phyloP scores from a whole-genome alignment of 2,888 invertebrate species.

The Xestia sexstrigata region DNA sequence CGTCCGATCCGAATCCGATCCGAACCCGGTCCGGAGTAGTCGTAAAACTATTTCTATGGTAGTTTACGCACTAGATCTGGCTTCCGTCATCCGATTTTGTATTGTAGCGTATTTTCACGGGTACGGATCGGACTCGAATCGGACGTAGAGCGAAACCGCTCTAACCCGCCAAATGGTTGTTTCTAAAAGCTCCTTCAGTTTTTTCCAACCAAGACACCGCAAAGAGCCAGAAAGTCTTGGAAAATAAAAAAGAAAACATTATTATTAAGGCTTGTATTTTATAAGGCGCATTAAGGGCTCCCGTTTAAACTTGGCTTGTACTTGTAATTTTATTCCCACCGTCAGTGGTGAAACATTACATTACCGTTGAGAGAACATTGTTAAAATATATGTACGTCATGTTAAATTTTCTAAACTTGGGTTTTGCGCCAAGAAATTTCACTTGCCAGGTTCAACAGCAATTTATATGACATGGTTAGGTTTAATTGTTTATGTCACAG shows the following conservation, averaged over 20 bases:
- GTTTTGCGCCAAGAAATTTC: slow-evolving; percentile 40
- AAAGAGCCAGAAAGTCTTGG: slow-evolving; percentile 5
- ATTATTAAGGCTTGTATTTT: slow-evolving; percentile 28
- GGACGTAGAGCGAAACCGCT: no score
- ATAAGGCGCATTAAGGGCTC: slow-evolving; percentile 21
- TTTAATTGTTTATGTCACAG: slow-evolving; percentile 15
- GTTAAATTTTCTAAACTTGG: slow-evolving; percentile 59
- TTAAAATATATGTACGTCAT: slow-evolving; percentile 51
- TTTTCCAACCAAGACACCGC: not conserved
- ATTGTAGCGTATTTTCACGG: no score
- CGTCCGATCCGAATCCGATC: no score
- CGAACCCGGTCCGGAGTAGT: no score
- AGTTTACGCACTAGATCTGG: no score
- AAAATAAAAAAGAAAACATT: slow-evolving; percentile 26
- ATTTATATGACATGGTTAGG: slow-evolving; percentile 22
- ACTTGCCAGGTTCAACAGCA: slow-evolving; percentile 31
- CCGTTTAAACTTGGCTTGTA: slow-evolving; percentile 43
- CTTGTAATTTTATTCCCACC: slow-evolving; percentile 50
- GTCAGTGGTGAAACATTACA: slow-evolving; percentile 45
- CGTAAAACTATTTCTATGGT: no score
- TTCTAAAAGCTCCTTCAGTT: not conserved
- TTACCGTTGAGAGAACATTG: slow-evolving; percentile 49
- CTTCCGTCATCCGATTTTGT: no score
- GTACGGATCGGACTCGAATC: no score
- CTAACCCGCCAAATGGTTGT: not conserved